Conservation (phyloP, 2,113 vertebrate genomes). For the Cettia cetti region DNA sequence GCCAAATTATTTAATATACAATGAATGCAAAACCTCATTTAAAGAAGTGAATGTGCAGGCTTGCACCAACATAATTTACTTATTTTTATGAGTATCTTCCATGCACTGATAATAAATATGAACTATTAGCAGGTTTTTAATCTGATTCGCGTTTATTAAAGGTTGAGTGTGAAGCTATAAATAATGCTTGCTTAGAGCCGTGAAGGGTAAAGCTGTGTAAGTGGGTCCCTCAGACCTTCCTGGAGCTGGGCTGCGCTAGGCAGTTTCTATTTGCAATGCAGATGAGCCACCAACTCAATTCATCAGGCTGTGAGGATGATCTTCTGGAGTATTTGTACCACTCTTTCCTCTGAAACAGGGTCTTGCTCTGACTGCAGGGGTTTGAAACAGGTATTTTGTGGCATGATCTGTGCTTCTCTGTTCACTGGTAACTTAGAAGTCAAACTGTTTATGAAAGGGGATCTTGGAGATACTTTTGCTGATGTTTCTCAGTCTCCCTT, state of each 20-base stretch:
- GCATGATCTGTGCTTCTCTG: neutral
- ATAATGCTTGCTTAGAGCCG: slow-evolving; percentile 38
- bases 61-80: slow-evolving; percentile 62
- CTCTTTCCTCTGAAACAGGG: neutral
- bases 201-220: neutral
- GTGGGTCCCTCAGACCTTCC: neutral
- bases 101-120: slow-evolving; percentile 65
- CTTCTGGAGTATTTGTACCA: neutral
- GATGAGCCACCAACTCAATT: neutral
- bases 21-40: slow-evolving; percentile 46
- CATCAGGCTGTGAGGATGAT: neutral
- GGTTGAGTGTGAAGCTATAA: slow-evolving; percentile 62
- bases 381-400: neutral
- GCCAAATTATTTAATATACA: slow-evolving; percentile 52
- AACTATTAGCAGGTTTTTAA: slow-evolving; percentile 68
- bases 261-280: neutral
- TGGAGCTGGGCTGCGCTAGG: neutral
- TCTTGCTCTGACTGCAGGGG: neutral
- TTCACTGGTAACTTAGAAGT: neutral
- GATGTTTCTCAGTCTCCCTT: neutral
- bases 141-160: slow-evolving; percentile 54
- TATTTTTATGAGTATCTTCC: slow-evolving; percentile 54
- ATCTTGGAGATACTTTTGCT: neutral
- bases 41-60: slow-evolving; percentile 20
- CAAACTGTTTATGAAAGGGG: neutral